Evolutionary conservation across 2,888 invertebrate genomes (phyloP).

Genomic region (Athalia circularis): DNA sequence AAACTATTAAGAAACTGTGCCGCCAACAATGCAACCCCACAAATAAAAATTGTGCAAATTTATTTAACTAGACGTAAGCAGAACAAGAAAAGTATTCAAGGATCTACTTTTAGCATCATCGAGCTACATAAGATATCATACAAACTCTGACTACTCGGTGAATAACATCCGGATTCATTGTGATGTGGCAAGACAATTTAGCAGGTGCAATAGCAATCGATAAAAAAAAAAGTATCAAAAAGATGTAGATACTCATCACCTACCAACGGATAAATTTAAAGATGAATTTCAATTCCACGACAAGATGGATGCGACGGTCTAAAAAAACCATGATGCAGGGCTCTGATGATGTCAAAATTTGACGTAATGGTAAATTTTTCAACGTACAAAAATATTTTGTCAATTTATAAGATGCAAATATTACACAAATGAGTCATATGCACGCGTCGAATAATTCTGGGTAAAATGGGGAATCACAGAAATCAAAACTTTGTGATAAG

Average conservation of each 20-base stretch:
- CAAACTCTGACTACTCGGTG: not conserved
- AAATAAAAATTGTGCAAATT: not conserved
- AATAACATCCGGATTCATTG: not conserved
- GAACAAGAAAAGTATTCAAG: not conserved
- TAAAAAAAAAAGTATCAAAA: conserved; percentile 8
- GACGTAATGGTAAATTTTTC: not conserved
- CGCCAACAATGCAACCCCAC: not conserved
- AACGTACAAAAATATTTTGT: not conserved
- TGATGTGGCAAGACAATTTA: not conserved
- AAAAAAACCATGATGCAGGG: not conserved
- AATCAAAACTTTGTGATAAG: conserved; percentile 20
- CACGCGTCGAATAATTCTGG: conserved; percentile 1
- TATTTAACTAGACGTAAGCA: not conserved
- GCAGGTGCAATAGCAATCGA: conserved; percentile 4
- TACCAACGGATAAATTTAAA: not conserved
- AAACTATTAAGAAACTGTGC: not conserved
- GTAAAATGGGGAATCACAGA: not conserved
- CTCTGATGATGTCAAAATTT: not conserved
- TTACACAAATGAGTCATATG: conserved; percentile 6
- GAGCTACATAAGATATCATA: not conserved
- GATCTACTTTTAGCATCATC: not conserved
- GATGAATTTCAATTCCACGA: not conserved
- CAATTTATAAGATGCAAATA: not conserved
- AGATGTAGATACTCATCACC: conserved; percentile 2
- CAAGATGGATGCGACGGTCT: conserved; percentile 1